A percentile compares a stretch with the other conserved stretches of the same genome.
phyloP scores from a whole-genome alignment of 2,797 vertebrate species.

The Halcyon chelicuti region DNA sequence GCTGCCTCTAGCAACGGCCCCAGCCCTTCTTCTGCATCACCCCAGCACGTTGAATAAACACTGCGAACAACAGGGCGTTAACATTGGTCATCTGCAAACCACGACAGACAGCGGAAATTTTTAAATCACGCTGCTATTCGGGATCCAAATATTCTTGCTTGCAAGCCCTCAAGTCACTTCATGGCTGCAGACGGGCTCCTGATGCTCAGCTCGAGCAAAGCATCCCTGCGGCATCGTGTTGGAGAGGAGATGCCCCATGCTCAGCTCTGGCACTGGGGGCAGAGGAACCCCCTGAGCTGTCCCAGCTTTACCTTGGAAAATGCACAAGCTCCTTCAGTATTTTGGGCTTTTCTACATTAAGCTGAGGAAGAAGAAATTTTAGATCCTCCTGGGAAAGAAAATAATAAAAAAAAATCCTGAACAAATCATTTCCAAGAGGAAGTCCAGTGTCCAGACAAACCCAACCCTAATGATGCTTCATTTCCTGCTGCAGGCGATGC shows the following conservation, averaged over 20 bases:
- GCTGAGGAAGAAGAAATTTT: background rate
- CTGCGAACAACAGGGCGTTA: background rate
- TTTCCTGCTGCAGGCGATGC: background rate
- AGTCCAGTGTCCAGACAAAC: background rate
- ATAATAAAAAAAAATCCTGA: background rate
- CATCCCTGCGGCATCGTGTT: rapidly evolving
- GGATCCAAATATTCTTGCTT: background rate
- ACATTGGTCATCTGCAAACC: background rate
- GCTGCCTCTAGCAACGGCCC: background rate
- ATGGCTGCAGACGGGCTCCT: background rate
- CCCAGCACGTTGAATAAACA: background rate
- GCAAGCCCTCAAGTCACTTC: background rate
- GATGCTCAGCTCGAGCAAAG: background rate
- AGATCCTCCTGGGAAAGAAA: background rate
- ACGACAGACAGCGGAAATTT: background rate
- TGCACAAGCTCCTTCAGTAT: rapidly evolving
- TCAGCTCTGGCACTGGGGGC: rapidly evolving
- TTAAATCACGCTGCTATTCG: rapidly evolving
- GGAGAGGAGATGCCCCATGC: rapidly evolving
- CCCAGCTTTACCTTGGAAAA: background rate
- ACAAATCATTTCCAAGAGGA: background rate
- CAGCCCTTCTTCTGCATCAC: background rate
- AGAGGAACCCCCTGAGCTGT: background rate
- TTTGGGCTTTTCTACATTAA: background rate
- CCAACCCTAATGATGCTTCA: background rate